Evolutionary conservation across 2,797 vertebrate genomes (phyloP).

Genomic region (Lepus oiostolus): DNA sequence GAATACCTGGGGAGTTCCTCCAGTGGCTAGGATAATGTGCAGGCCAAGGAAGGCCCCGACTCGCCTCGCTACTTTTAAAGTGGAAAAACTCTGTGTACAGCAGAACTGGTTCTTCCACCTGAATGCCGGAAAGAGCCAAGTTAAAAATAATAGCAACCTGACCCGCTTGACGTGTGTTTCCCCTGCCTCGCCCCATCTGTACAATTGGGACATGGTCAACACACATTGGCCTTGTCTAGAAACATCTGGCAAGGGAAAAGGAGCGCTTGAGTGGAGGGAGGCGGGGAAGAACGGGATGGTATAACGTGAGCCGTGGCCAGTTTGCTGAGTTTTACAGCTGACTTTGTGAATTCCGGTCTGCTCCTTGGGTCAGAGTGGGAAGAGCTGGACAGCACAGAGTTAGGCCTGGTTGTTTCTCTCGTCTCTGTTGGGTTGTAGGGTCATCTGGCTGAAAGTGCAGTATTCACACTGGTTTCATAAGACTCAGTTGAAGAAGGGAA

Average conservation of each 20-base stretch:
- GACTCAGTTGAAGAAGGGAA: not conserved
- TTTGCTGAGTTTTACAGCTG: not conserved
- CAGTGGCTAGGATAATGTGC: not conserved
- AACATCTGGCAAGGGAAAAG: not conserved
- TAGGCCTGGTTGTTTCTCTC: not conserved
- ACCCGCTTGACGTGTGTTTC: not conserved
- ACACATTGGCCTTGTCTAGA: not conserved
- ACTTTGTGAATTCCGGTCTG: constrained; percentile 40
- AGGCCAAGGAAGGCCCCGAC: not conserved
- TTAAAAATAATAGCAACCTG: constrained; percentile 44
- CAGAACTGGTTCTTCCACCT: constrained; percentile 69
- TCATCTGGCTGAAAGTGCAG: not conserved
- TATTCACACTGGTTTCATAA: not conserved
- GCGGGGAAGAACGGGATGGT: not conserved
- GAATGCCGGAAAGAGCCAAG: not conserved
- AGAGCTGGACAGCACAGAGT: not conserved
- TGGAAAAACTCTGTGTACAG: not conserved
- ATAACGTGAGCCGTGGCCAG: not conserved
- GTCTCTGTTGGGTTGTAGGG: not conserved
- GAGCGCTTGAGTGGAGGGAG: not conserved
- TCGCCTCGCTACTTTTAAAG: not conserved
- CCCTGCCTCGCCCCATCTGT: constrained; percentile 9
- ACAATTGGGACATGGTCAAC: constrained; percentile 54
- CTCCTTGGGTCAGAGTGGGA: constrained; percentile 7
- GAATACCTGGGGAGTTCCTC: not conserved